Evolutionary conservation across 2,113 vertebrate species (phyloP).

Genomic region (Carollia perspicillata): DNA sequence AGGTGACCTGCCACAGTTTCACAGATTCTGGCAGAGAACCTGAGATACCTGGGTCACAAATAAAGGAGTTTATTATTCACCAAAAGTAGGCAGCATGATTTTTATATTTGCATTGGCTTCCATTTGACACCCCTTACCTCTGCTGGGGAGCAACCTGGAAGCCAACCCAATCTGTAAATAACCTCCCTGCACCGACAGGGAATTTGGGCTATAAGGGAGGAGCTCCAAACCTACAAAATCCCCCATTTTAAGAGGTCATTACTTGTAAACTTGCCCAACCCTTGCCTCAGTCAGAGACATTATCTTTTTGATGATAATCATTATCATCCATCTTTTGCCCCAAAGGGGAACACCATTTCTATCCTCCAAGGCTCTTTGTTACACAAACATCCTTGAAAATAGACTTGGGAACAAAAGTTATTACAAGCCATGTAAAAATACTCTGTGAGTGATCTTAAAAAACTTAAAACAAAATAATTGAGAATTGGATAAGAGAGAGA

Average conservation of each 20-base stretch:
- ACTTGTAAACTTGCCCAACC: neutral
- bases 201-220: fast-evolving
- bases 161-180: too few relatives aligned
- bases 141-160: fast-evolving
- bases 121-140: fast-evolving
- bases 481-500: neutral
- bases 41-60: neutral
- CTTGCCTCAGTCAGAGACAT: neutral
- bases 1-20: neutral
- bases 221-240: neutral
- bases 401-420: neutral
- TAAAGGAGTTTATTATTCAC: neutral
- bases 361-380: neutral
- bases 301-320: neutral
- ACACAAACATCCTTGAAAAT: neutral
- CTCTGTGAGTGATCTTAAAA: neutral
- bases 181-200: too few relatives aligned
- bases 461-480: neutral
- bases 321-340: neutral
- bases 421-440: neutral
- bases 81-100: neutral
- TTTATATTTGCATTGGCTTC: neutral
- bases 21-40: neutral
- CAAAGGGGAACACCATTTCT: neutral
- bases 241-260: fast-evolving